Evolutionary conservation across 92 coral and sea anemone species (phyloP), one percentile per base, ranked within the genome.

Genomic region (Actinostola sp.): DNA sequence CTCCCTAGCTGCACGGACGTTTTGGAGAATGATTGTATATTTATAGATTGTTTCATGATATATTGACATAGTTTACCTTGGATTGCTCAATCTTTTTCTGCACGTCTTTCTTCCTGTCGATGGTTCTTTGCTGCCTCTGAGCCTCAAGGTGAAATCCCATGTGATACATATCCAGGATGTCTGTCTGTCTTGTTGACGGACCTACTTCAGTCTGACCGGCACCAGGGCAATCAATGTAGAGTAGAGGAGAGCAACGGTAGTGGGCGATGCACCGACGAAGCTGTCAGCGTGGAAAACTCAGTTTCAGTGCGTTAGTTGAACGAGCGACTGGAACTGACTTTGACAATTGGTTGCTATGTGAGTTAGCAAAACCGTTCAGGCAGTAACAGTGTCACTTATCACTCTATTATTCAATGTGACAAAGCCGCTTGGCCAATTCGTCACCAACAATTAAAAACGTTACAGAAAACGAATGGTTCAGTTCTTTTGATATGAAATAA

Each of bases 131-230:
- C 33, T 81, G 79, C 28, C 97, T 83, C 33, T 83, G 90, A 0
- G 97, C 92, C 59, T 91, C 97, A 26, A 70, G 78, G n/a, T 91
- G 97, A 45, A 57, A 91, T 8, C 79, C 89, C 60, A 84, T 77
- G 49, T 84, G 89, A 49, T 67, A 77, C 89, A 84, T 84, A 16
- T 12, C 45, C 3, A 17, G 23, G 27, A 39, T 56, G 26, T 51
- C 7, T 39, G 26, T 51, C 28, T 15, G 46, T 19, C 20, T 29
- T 17, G 33, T 68, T 17, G 29, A 21, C 61, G 8, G 21, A 8
- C 4, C 56, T 49, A 23, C 54, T n/a, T 48, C 21, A n/a, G n/a
- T n/a, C n/a, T n/a, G n/a, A n/a, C n/a, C n/a, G n/a, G n/a, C n/a
- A n/a, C n/a, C n/a, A n/a, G n/a, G n/a, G n/a, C n/a, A n/a, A n/a